Percentiles rank a stretch among this genome's conserved stretches.
Evolutionary conservation across 2,797 vertebrate species (phyloP).

Genomic region (Melanotaenia nigrans): DNA sequence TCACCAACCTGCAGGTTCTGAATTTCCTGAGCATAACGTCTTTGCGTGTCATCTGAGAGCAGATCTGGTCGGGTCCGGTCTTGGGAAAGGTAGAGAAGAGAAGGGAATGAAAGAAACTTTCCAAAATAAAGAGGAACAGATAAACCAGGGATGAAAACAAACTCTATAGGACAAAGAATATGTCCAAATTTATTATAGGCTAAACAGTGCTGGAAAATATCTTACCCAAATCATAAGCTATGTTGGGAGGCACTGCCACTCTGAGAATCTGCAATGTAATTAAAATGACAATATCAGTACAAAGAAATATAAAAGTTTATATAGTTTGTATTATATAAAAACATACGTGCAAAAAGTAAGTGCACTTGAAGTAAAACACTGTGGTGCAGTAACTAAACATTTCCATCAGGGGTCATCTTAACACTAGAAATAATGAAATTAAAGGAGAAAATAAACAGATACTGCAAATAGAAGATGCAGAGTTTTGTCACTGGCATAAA

Average conservation of each 20-base stretch:
- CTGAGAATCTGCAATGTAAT: constrained; percentile 82
- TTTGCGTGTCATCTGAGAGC: constrained; percentile 84
- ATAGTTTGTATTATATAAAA: background rate
- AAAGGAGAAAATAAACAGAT: background rate
- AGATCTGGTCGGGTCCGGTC: constrained; percentile 88
- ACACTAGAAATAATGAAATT: constrained; percentile 53
- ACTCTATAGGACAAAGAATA: background rate
- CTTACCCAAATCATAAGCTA: constrained; percentile 88
- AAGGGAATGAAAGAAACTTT: background rate
- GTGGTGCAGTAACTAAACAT: constrained; percentile 45
- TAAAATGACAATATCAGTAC: constrained; percentile 3
- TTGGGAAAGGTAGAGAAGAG: constrained; percentile 42
- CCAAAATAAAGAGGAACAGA: background rate
- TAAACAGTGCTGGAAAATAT: background rate
- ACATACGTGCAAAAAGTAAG: background rate
- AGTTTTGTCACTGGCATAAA: constrained; percentile 24
- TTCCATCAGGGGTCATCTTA: constrained; percentile 76
- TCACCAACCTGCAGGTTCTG: constrained; percentile 76
- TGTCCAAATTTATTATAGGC: background rate
- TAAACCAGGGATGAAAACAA: background rate
- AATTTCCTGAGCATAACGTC: constrained; percentile 77
- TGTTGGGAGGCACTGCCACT: constrained; percentile 69
- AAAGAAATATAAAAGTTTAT: background rate
- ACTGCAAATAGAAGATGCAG: background rate
- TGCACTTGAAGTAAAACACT: background rate